Evolutionary conservation across 2,888 invertebrate genomes (phyloP), one percentile per base, ranked within the genome.

Genomic region (Drosophila robusta): DNA sequence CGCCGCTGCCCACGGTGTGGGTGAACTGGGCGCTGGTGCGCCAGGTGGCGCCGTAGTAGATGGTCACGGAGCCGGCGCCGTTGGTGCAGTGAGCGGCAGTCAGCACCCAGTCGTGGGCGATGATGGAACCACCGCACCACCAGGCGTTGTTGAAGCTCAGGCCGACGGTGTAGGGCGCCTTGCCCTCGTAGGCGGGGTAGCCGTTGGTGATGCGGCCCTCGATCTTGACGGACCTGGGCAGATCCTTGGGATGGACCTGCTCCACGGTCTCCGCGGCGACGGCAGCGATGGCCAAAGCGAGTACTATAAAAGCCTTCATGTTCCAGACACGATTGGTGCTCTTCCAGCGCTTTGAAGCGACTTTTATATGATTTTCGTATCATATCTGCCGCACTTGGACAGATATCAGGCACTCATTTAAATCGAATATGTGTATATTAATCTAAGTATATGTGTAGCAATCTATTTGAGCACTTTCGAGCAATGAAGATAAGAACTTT

Each of bases 1-100:
- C 58, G 24, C 58, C 39, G 24, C 71, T 50, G 16, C 70, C 54
- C 9, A 82, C 82, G 44, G 54, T 54, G 66, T 81, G 80, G 47
- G 78, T 82, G 65, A 51, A 83, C 57, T 75, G 73, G 38, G 82
- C 76, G 14, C 70, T 60, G 12, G 73, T 66, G n/a, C 78, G 79
- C 80, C 82, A 85, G 11, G 80, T 88, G 6, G 86, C 81, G 14
- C 91, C 91, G 44, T 89, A 80, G 64, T 76, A 84, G 4, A 90
- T 84, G 29, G 80, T 82, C 12, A 84, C 81, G 3, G 75, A 71
- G 32, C 49, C 12, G 18, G 80, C 66, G 0, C 57, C 57, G 16
- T 81, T 75, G 29, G 89, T 80, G 73, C 90, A 90, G 62, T 90
- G 90, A 65, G 90, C 90, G 49, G 90, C 90, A 18, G 90, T 90